Evolutionary conservation across 1,140 invertebrate genomes (phyloP).

Genomic region (Capitella teleta): DNA sequence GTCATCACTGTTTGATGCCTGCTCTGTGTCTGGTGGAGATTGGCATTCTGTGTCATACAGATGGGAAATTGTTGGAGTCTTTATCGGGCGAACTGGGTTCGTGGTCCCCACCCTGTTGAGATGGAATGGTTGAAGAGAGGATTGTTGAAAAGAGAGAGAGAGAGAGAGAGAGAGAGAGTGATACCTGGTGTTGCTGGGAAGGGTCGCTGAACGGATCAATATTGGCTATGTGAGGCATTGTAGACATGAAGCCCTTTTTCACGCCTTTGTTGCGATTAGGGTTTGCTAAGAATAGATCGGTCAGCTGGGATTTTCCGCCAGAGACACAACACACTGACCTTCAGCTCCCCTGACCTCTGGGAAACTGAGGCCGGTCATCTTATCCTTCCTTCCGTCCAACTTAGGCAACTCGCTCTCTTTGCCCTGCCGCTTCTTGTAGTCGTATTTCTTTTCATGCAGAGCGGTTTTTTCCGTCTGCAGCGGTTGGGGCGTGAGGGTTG

Average conservation of each 20-base stretch:
- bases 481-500: conserved; percentile 13
- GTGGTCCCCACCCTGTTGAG: too few species aligned
- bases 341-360: conserved; percentile 33
- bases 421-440: conserved; percentile 5
- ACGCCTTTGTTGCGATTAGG: background rate
- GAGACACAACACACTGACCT: conserved; percentile 15
- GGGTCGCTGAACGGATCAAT: conserved; percentile 24
- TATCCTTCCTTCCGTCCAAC: conserved; percentile 13
- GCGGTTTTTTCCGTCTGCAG: conserved; percentile 29
- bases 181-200: too few species aligned
- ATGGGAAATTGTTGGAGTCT: too few species aligned
- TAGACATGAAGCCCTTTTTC: conserved; percentile 24
- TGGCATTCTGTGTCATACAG: too few species aligned
- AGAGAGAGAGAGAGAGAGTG: too few species aligned
- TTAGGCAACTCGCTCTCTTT: conserved; percentile 9
- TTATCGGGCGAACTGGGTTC: too few species aligned
- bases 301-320: background rate
- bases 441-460: conserved; percentile 24
- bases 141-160: too few species aligned
- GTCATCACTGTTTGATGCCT: too few species aligned
- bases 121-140: too few species aligned
- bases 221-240: conserved; percentile 32
- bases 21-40: too few species aligned
- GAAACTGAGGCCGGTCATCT: conserved; percentile 23
- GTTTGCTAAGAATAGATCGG: background rate